Conservation (phyloP, 2,797 vertebrate species). For the Yasuhikotakia modesta region DNA sequence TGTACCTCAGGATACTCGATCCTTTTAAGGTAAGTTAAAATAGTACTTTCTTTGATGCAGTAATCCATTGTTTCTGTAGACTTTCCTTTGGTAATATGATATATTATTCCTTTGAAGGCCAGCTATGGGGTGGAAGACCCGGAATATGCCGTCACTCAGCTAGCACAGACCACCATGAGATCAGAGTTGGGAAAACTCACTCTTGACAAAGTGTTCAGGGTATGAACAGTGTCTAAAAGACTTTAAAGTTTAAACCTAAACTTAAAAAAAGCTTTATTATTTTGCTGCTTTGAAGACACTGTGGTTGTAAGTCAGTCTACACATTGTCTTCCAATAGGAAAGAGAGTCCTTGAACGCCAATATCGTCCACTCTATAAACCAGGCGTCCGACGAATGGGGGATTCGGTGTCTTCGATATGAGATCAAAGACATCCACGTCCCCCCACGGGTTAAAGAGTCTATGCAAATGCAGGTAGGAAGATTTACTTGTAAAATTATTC, state of each 20-base stretch:
- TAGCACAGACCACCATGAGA: constrained; percentile 97
- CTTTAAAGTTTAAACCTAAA: too few relatives aligned
- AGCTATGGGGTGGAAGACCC: constrained; percentile 98
- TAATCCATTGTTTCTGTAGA: background rate
- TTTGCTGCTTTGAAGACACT: too few relatives aligned
- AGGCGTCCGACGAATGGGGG: constrained; percentile 92
- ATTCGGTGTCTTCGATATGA: constrained; percentile 95
- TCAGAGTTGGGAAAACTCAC: constrained; percentile 96
- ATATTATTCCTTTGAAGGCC: constrained; percentile 73
- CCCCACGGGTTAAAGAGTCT: constrained; percentile 92
- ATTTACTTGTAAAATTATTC: background rate
- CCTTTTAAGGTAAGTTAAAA: constrained; percentile 86
- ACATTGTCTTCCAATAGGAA: constrained; percentile 75
- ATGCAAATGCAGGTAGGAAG: constrained; percentile 96
- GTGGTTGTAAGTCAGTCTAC: background rate
- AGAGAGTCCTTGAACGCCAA: constrained; percentile 90
- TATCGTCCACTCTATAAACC: constrained; percentile 94
- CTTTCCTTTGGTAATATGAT: background rate
- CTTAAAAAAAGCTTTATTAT: too few relatives aligned
- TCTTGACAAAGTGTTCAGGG: constrained; percentile 95
- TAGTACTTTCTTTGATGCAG: background rate
- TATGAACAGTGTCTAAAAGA: constrained; percentile 64
- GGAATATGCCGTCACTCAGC: constrained; percentile 94
- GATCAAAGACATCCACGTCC: constrained; percentile 97
- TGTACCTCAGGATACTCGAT: constrained; percentile 91